Percentiles rank a stretch among this genome's conserved stretches.
Evolutionary conservation across 2,797 vertebrate species (phyloP).

Genomic region (Lacerta viridis): DNA sequence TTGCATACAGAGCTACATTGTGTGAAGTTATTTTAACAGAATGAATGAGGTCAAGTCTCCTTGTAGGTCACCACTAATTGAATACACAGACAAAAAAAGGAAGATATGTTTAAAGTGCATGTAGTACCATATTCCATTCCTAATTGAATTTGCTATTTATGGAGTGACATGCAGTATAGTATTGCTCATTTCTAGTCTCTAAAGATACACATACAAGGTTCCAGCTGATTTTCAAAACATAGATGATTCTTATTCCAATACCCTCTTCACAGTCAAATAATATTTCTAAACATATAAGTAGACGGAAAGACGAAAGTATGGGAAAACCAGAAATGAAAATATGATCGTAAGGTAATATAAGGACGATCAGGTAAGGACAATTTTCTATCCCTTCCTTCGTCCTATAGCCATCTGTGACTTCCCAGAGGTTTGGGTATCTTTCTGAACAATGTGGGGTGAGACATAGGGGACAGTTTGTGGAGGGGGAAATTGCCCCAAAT

Average conservation of each 20-base stretch:
- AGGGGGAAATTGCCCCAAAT: neutral
- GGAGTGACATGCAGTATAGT: slow-evolving; percentile 8
- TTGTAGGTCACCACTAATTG: neutral
- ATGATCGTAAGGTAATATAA: neutral
- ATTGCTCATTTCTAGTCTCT: slow-evolving; percentile 21
- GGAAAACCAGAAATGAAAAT: neutral
- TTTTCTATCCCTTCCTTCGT: neutral
- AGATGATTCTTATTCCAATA: neutral
- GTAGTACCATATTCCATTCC: neutral
- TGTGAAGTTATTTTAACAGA: slow-evolving; percentile 25
- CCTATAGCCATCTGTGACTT: neutral
- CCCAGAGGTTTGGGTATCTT: neutral
- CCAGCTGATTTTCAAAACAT: neutral
- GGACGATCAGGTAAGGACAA: neutral
- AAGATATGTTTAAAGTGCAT: neutral
- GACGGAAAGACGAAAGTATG: neutral
- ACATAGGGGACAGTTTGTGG: neutral
- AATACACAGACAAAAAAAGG: neutral
- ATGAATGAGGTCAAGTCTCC: neutral
- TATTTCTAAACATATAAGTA: neutral
- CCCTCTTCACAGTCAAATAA: neutral
- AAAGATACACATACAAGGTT: neutral
- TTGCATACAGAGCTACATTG: neutral
- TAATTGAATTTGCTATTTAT: neutral
- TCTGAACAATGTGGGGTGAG: neutral